A percentile compares a stretch with the other conserved stretches of the same genome.
Conservation (phyloP, 2,113 vertebrate genomes). For the Sus scrofa region T2T-Sscrofa CM000812.6:90414001-90414500, state of each 20-base stretch:
- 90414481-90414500: not conserved
- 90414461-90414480: not conserved
- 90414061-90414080: too few relatives aligned
- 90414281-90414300: not conserved
- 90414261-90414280: not conserved
- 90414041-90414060: too few relatives aligned
- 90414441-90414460: not conserved
- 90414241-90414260: not conserved
- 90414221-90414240: not conserved
- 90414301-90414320: not conserved
- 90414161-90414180: not conserved
- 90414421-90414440: not conserved
- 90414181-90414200: not conserved
- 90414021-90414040: too few relatives aligned
- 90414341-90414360: not conserved
- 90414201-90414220: not conserved
- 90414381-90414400: not conserved
- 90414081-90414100: too few relatives aligned
- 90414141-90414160: not conserved
- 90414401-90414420: not conserved
- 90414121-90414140: not conserved
- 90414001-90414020: too few relatives aligned
- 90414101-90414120: too few relatives aligned
- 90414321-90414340: not conserved
- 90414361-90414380: not conserved